Evolutionary conservation across 2,797 vertebrate genomes (phyloP), one percentile per base, ranked within the genome.

Genomic region (Xiphophorus birchmanni): DNA sequence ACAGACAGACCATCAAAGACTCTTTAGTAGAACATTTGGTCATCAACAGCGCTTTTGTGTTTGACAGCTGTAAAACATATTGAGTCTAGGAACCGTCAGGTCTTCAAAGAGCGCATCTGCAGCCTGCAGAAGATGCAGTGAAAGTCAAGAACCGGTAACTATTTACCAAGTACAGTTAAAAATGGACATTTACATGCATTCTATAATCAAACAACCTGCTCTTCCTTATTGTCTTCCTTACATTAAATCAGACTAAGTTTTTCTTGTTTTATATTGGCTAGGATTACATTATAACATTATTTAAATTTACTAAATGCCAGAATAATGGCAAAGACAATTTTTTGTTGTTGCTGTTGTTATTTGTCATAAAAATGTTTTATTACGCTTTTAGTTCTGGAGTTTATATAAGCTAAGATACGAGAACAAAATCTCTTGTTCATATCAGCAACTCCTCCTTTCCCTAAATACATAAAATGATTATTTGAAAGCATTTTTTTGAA

Each of bases 31-130:
- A 85, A 83, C 85, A 84, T 90, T 84, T 78, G 84, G 84, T 82
- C 77, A 78, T 90, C 82, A 86, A 67, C 65, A 29, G 67, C 54
- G 50, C 71, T 82, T 79, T 47, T 87, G 78, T 73, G 74, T 81
- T 81, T 84, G 81, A 89, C 90, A 92, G 90, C 87, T 91, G 91
- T 80, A 18, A 56, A 58, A 81, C 86, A 88, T 76, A 76, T 89
- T 86, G 50, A 32, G 32, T 73, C 58, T 56, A 50, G 23, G 45
- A 87, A 74, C 50, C 71, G 52, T 75, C 5, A 48, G 40, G 35
- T 69, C 71, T 50, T 29, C 47, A 67, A 17, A 74, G 40, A 65
- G 75, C 60, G 54, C 65, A 80, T 88, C 40, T 78, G 74, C 45
- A 50, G 54, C 18, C 6, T 47, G 10, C 12, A 44, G 21, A 29